Base-by-base conservation (phyloP, 2,113 vertebrate species). In the Scatophagus argus region DNA sequence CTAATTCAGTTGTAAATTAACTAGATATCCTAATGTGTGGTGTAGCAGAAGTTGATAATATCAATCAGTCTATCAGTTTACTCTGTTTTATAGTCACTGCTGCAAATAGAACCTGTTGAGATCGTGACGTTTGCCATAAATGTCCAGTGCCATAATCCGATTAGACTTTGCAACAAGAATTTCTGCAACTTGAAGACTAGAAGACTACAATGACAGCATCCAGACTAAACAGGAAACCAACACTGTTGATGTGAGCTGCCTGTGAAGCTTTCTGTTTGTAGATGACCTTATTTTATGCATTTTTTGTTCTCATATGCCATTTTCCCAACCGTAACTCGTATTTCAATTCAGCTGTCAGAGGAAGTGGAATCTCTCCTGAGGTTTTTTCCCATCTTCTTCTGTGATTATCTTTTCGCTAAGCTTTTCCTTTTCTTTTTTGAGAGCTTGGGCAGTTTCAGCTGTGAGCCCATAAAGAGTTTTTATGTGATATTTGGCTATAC, bases 401-500 rank as follows among this genome's bases (percentile, higher is more conserved):
- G 49, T 62, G 31, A 44, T 77, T 74, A 58, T 86, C 58, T 79
- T 76, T 64, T 67, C 23, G 41, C 68, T 55, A 31, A 79, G 23
- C 59, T 62, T 71, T 77, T 66, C 44, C 76, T 76, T 51, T 31
- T 83, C 65, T 73, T 75, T 31, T 56, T 47, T 12, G 54, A 83
- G 64, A 55, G 39, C 58, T 79, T 17, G 60, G 58, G 8, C 63
- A 66, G 65, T 64, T 68, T 63, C 41, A 43, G 65, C 56, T 59
- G 82, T 81, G 63, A 83, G 73, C 46, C 74, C 11, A 74, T 61
- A 64, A 85, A 77, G 67, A 84, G 60, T 8, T 76, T 79, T 89
- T 77, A 78, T 75, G 73, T 82, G 74, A 82, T 87, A 77, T 52
- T 47, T 77, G 76, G 72, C 55, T n/a, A 60, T 64, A 79, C 80